A percentile compares a stretch with the other conserved stretches of the same genome.
Conservation (phyloP, 2,113 vertebrate species). For the Atractosteus spatula region DNA sequence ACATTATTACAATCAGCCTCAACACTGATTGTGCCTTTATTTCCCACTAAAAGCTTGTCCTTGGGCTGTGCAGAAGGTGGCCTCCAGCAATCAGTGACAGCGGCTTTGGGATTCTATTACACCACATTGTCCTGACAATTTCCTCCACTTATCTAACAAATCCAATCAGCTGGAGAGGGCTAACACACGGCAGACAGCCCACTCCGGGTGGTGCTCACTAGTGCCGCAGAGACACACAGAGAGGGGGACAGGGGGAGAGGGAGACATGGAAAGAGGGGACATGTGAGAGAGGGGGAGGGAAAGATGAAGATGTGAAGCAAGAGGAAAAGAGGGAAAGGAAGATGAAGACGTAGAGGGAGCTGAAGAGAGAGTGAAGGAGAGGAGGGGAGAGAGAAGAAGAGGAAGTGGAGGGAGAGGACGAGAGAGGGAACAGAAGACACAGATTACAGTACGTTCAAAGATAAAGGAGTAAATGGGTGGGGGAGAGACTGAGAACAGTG, state of each 20-base stretch:
- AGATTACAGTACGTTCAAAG: too few relatives aligned
- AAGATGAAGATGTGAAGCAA: neutral
- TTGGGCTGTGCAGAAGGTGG: neutral
- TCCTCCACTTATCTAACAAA: neutral
- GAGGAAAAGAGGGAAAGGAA: neutral
- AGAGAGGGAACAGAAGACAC: too few relatives aligned
- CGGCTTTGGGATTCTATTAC: neutral
- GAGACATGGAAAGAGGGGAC: neutral
- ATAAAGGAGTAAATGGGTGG: too few relatives aligned
- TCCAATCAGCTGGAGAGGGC: neutral
- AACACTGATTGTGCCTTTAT: neutral
- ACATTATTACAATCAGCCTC: neutral
- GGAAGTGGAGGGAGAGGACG: too few relatives aligned
- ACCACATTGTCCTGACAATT: neutral
- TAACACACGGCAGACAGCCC: neutral
- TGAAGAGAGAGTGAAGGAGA: neutral
- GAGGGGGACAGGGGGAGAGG: neutral
- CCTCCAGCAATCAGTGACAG: neutral
- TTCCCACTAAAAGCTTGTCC: conserved; percentile 1
- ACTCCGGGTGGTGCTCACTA: conserved; percentile 1
- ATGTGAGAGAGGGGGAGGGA: conserved; percentile 8
- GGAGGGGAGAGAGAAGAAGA: neutral
- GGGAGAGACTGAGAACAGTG: too few relatives aligned
- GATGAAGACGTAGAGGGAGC: neutral
- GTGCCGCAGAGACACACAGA: neutral